Percentiles rank a stretch among this genome's conserved stretches.
phyloP scores from a whole-genome alignment of 2,797 vertebrate species.

The Tachyglossus aculeatus region DNA sequence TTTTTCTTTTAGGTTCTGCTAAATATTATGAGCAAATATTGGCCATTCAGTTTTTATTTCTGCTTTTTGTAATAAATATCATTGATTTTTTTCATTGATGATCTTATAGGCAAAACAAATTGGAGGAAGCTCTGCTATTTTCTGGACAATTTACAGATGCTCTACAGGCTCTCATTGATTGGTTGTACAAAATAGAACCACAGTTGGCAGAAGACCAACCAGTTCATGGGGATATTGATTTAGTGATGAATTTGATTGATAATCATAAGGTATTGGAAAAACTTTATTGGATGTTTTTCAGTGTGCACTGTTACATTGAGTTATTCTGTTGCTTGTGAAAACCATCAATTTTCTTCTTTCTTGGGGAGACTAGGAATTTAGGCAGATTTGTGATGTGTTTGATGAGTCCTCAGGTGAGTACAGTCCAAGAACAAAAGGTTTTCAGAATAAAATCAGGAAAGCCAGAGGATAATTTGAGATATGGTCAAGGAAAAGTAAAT shows the following conservation, averaged over 20 bases:
- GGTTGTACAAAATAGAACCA: slow-evolving; percentile 96
- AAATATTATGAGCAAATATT: not conserved
- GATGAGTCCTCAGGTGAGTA: too few species aligned
- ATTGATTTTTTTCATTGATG: not conserved
- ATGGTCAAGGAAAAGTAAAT: too few species aligned
- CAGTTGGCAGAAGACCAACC: slow-evolving; percentile 97
- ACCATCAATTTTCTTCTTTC: too few species aligned
- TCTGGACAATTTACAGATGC: slow-evolving; percentile 98
- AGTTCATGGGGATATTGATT: slow-evolving; percentile 95
- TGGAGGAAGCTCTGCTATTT: slow-evolving; percentile 96
- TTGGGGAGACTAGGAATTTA: too few species aligned
- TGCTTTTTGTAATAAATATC: not conserved
- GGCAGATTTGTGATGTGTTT: too few species aligned
- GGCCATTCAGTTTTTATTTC: not conserved
- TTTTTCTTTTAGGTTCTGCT: not conserved
- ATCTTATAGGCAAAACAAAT: slow-evolving; percentile 90
- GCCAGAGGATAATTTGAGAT: too few species aligned
- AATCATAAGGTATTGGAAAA: slow-evolving; percentile 94
- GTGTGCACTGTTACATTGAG: not conserved
- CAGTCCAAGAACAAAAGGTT: too few species aligned
- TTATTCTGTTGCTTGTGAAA: not conserved
- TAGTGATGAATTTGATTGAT: slow-evolving; percentile 97
- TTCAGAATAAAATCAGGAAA: too few species aligned
- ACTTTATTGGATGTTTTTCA: too few species aligned
- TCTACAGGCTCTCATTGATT: slow-evolving; percentile 97